phyloP scores from a whole-genome alignment of 2,888 invertebrate species.

The Pollenia amentaria region DNA sequence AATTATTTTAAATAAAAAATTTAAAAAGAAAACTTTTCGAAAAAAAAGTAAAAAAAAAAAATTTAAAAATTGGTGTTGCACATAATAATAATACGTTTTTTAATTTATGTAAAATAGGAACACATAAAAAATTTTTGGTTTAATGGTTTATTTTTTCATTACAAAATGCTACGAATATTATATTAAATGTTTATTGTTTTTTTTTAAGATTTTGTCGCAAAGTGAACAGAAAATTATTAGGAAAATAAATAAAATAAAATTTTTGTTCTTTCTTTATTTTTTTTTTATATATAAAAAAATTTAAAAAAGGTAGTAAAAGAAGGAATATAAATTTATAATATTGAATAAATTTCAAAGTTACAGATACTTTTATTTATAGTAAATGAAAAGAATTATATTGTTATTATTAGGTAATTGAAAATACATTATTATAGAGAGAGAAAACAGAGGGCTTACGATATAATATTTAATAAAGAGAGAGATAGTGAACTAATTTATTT shows the following conservation, averaged over 20 bases:
- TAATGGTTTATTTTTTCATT: conserved; percentile 33
- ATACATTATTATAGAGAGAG: conserved; percentile 50
- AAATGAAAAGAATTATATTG: conserved; percentile 35
- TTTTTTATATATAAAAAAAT: conserved; percentile 50
- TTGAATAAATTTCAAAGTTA: conserved; percentile 33
- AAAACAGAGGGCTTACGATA: conserved; percentile 57
- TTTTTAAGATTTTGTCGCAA: conserved; percentile 61
- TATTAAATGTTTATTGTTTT: conserved; percentile 12
- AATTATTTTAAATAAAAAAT: conserved; percentile 21
- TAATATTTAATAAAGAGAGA: conserved; percentile 43
- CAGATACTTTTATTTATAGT: conserved; percentile 48
- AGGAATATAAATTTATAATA: conserved; percentile 23
- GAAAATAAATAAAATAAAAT: conserved; percentile 60
- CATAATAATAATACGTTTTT: conserved; percentile 35
- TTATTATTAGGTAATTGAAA: conserved; percentile 26
- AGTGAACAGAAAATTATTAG: conserved; percentile 66
- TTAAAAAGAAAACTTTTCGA: conserved; percentile 36
- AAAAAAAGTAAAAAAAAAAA: conserved; percentile 16
- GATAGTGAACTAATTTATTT: conserved; percentile 39
- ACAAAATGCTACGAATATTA: conserved; percentile 76
- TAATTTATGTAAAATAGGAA: conserved; percentile 64
- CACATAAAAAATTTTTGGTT: conserved; percentile 47
- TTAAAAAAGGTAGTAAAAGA: conserved; percentile 31
- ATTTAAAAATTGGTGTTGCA: conserved; percentile 20
- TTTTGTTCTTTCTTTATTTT: conserved; percentile 67